Evolutionary conservation across 2,888 invertebrate genomes (phyloP).

Genomic region (Acanthosepion lycidas): DNA sequence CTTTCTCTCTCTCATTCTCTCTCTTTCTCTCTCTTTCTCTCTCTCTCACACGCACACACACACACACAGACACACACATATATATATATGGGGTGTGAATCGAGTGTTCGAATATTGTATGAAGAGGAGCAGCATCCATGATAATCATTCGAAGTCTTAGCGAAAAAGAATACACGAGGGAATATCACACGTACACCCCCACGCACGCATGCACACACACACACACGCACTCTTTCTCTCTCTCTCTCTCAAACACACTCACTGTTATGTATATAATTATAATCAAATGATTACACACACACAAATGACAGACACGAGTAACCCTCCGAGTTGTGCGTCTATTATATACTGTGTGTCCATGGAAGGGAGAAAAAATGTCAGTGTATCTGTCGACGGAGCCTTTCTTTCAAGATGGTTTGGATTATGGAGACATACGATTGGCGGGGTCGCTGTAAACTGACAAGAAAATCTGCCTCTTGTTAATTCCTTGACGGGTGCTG

Average conservation of each 20-base stretch:
- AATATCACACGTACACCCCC: no score
- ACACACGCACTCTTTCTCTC: no score
- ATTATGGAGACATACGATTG: not conserved
- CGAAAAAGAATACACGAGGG: no score
- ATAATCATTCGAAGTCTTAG: no score
- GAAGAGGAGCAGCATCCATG: no score
- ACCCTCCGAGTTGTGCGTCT: not conserved
- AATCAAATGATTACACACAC: no score
- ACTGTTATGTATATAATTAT: no score
- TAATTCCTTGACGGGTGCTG: not conserved
- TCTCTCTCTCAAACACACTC: no score
- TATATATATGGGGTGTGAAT: no score
- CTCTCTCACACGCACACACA: not conserved
- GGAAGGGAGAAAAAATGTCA: not conserved
- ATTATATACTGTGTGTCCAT: not conserved
- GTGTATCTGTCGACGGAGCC: not conserved
- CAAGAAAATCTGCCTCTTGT: not conserved
- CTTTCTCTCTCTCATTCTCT: not conserved
- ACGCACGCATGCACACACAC: no score
- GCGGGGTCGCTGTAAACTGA: not conserved
- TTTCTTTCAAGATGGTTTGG: not conserved
- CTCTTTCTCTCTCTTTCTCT: not conserved
- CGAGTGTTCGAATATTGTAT: no score
- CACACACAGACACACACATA: not conserved
- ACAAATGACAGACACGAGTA: not conserved